A percentile compares a stretch with the other conserved stretches of the same genome.
phyloP scores from a whole-genome alignment of 2,113 vertebrate species.

The Chroicocephalus ridibundus region DNA sequence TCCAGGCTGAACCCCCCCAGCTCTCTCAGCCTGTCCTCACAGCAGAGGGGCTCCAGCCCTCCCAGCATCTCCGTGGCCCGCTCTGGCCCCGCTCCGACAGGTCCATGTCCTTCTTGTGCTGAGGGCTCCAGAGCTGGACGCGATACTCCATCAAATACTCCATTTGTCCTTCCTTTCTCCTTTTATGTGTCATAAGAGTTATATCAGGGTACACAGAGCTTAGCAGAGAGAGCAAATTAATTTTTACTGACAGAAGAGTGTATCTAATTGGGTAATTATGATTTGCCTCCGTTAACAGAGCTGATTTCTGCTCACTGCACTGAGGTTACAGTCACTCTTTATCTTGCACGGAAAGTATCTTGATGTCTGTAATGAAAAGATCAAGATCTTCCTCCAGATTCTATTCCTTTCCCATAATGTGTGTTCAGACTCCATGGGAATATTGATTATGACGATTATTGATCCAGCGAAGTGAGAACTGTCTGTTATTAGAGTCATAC shows the following conservation, averaged over 20 bases:
- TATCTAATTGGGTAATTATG: conserved; percentile 13
- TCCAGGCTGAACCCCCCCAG: too few species aligned
- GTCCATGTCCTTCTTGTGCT: too few species aligned
- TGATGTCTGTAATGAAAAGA: not conserved
- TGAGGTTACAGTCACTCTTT: not conserved
- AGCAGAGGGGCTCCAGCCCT: too few species aligned
- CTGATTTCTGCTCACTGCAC: not conserved
- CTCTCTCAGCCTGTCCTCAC: too few species aligned
- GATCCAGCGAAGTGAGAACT: not conserved
- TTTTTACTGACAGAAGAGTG: not conserved
- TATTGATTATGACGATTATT: not conserved
- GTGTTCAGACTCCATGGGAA: not conserved
- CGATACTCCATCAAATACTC: not conserved
- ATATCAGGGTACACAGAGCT: not conserved
- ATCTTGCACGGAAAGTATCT: not conserved
- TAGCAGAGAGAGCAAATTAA: not conserved
- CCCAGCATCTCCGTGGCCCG: too few species aligned
- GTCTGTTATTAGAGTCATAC: not conserved
- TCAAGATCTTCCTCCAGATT: not conserved
- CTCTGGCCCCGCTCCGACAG: too few species aligned
- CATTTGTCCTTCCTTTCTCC: conserved; percentile 6
- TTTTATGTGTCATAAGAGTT: not conserved
- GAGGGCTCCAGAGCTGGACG: too few species aligned
- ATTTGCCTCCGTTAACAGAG: not conserved
- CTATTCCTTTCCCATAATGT: not conserved